Percentiles rank a stretch among this genome's conserved stretches.
Conservation (phyloP, 2,113 vertebrate species). For the Cyprinodon tularosa region DNA sequence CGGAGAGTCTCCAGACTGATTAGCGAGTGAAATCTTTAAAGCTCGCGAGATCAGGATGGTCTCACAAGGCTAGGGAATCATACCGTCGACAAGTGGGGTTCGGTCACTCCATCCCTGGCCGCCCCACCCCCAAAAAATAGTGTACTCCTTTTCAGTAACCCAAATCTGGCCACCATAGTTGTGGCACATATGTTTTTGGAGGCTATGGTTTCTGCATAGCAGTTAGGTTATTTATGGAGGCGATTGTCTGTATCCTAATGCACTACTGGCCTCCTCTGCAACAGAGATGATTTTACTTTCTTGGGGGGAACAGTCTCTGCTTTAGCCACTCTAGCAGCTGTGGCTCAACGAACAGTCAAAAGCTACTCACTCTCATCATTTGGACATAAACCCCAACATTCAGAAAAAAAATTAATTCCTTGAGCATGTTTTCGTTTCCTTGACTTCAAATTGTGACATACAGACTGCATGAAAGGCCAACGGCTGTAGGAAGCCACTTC, state of each 20-base stretch:
- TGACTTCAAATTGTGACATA: neutral
- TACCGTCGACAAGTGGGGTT: too few relatives aligned
- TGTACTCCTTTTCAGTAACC: too few relatives aligned
- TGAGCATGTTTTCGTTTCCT: neutral
- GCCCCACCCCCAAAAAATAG: too few relatives aligned
- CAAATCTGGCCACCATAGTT: neutral
- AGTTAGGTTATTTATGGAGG: neutral
- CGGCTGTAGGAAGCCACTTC: slow-evolving; percentile 1
- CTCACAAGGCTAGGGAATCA: too few relatives aligned
- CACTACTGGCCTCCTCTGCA: neutral
- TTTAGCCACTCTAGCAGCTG: neutral
- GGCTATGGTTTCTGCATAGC: neutral
- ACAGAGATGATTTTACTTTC: too few relatives aligned
- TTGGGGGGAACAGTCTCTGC: neutral
- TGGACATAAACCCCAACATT: neutral
- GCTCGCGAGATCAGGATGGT: too few relatives aligned
- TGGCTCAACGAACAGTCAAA: neutral
- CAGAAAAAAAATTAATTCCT: neutral
- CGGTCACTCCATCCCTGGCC: too few relatives aligned
- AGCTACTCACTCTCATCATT: neutral
- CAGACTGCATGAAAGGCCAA: neutral
- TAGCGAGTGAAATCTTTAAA: too few relatives aligned
- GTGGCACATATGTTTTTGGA: neutral
- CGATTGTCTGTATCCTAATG: neutral
- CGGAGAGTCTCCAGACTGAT: too few relatives aligned